Base-by-base conservation (phyloP, 2,888 invertebrate genomes). In the Formica aserva region DNA sequence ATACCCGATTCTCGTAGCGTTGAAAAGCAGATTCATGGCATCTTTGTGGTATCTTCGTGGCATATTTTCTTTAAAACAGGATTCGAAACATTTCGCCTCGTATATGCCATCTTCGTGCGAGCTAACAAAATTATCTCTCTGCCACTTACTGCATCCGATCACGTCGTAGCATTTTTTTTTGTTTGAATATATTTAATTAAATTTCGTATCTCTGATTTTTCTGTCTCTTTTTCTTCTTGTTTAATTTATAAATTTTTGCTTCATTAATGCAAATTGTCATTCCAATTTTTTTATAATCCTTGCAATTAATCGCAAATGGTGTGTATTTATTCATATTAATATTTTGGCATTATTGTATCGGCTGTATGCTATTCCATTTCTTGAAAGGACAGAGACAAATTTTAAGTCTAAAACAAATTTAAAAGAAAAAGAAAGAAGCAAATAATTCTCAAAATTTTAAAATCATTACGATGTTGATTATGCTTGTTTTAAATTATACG, bases 11-110 rank as follows among this genome's bases (percentile, higher is more conserved):
- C 85, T 83, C 32, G 84, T 78, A 84, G 52, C 63, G 82, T 69
- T 75, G 76, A 85, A 88, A 88, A 82, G 15, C 26, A 15, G 82
- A 83, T 78, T 52, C 80, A 85, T 89, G 89, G 85, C 89, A 89
- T 89, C 86, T 89, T 87, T 88, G 89, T 89, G 86, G 81, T 89
- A 87, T 82, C 84, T 87, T 88, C 80, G 85, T 85, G 86, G 84
- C 82, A 88, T 89, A 89, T 87, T 89, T 89, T 86, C 82, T 84
- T 85, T 57, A 83, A 65, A 32, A 65, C 15, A 26, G 83, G 84
- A 65, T 69, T 83, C 85, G 83, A 84, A 89, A 85, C 83, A 83
- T 85, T 87, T 87, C 80, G 77, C 66, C 83, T 55, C 82, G 65
- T 18, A 48, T 48, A 48, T 52, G n/a, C 84, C 78, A 77, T 78